Conservation (phyloP, 2,113 vertebrate species). For the Pontoporia blainvillei region DNA sequence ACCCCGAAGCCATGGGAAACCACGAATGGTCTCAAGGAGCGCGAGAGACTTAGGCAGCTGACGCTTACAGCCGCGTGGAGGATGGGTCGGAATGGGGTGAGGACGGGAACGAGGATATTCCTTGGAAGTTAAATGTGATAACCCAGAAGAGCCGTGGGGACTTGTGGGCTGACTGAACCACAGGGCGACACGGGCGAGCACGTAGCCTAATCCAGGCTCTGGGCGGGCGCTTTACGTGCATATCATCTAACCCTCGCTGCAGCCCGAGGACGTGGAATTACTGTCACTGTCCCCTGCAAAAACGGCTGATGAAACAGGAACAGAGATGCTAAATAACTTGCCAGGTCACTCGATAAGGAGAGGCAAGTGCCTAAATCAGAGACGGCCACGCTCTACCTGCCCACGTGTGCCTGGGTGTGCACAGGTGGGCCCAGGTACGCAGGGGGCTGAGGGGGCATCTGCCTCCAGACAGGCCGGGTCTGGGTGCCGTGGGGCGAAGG, state of each 20-base stretch:
- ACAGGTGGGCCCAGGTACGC: fast-evolving
- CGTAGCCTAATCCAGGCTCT: fast-evolving
- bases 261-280: neutral
- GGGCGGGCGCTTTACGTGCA: fast-evolving
- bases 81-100: neutral
- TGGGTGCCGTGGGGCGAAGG: fast-evolving
- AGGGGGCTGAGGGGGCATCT: neutral
- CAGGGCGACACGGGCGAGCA: fast-evolving
- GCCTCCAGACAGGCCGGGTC: neutral
- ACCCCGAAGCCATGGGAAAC: neutral
- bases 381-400: fast-evolving
- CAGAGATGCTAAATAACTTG: neutral
- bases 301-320: neutral
- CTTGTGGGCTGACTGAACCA: neutral
- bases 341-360: neutral
- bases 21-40: neutral
- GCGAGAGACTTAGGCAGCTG: neutral
- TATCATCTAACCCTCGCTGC: neutral
- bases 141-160: neutral
- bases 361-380: fast-evolving
- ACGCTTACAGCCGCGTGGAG: fast-evolving
- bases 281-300: neutral
- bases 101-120: neutral
- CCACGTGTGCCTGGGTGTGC: fast-evolving
- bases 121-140: fast-evolving